Percentiles rank a stretch among this genome's conserved stretches.
These are phyloP conservation scores for Phymatocera aterrima DNA, from an alignment of 2,888 invertebrate species.

Conservation along the genomic window DNA sequence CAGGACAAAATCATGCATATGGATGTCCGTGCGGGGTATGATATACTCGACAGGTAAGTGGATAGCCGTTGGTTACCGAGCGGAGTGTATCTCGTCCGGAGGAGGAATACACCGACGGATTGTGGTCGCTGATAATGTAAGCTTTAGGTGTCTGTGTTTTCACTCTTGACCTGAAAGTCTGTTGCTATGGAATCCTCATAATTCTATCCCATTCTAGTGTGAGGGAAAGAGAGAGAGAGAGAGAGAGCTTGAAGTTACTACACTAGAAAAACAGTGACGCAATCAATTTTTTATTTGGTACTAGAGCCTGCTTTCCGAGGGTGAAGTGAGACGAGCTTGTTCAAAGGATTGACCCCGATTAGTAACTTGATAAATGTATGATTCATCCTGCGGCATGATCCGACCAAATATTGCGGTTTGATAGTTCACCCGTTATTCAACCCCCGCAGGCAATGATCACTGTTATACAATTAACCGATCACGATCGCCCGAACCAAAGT, in stretches of 20 bases:
- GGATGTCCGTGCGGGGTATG: constrained; percentile 33
- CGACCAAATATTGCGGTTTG: background rate
- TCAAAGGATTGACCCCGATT: background rate
- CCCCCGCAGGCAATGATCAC: background rate
- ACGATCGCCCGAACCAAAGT: background rate
- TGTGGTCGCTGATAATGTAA: background rate
- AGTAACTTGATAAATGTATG: background rate
- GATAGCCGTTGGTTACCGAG: constrained; percentile 33
- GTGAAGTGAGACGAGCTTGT: background rate
- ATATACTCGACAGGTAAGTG: constrained; percentile 42
- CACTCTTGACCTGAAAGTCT: constrained; percentile 1
- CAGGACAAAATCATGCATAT: constrained; percentile 42
- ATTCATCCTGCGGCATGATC: background rate
- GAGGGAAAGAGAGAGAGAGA: background rate
- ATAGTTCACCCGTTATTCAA: background rate
- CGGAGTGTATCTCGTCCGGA: constrained; percentile 12
- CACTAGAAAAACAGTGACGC: background rate
- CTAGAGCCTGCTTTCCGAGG: background rate
- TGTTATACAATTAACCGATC: background rate
- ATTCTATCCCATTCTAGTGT: background rate
- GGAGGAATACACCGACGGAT: background rate
- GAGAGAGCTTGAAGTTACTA: background rate
- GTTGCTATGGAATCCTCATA: background rate
- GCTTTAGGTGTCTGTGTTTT: constrained; percentile 24
- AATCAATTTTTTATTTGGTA: background rate